Percentiles rank a stretch among this genome's conserved stretches.
Evolutionary conservation across 2,113 vertebrate species (phyloP).

Genomic region (Caranx melampygus): DNA sequence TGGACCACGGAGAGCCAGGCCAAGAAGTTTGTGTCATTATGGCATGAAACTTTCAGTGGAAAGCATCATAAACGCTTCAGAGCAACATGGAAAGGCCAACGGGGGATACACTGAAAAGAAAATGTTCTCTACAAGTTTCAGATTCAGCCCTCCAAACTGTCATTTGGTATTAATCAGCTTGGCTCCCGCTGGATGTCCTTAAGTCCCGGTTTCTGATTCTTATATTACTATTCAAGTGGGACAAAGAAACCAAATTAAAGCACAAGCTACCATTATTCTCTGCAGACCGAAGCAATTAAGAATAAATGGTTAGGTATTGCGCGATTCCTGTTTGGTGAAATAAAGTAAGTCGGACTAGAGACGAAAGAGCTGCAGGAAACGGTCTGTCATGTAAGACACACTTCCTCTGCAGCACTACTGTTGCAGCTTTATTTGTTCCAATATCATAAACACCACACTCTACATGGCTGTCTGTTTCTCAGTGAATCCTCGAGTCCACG

Average conservation of each 20-base stretch:
- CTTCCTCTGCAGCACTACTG: not conserved
- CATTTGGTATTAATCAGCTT: not conserved
- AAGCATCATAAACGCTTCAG: conserved; percentile 39
- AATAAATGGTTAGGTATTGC: too few relatives aligned
- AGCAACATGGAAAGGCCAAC: conserved; percentile 40
- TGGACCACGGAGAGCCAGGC: not conserved
- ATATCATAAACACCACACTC: too few relatives aligned
- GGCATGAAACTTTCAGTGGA: conserved; percentile 24
- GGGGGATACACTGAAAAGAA: conserved; percentile 10
- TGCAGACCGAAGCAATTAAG: too few relatives aligned
- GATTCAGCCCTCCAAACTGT: not conserved
- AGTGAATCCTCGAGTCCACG: too few relatives aligned
- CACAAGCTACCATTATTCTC: not conserved
- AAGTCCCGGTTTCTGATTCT: not conserved
- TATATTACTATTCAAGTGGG: not conserved
- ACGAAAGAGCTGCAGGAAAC: too few relatives aligned
- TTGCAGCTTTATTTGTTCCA: too few relatives aligned
- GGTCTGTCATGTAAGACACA: not conserved
- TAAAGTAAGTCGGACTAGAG: too few relatives aligned
- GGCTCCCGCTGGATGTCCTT: too few relatives aligned
- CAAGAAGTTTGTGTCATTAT: conserved; percentile 24
- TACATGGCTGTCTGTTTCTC: too few relatives aligned
- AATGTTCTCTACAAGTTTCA: conserved; percentile 1
- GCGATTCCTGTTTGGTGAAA: too few relatives aligned
- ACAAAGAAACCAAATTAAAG: not conserved